Conservation (phyloP, 2,797 vertebrate species). For the Leptodactylus fallax region DNA sequence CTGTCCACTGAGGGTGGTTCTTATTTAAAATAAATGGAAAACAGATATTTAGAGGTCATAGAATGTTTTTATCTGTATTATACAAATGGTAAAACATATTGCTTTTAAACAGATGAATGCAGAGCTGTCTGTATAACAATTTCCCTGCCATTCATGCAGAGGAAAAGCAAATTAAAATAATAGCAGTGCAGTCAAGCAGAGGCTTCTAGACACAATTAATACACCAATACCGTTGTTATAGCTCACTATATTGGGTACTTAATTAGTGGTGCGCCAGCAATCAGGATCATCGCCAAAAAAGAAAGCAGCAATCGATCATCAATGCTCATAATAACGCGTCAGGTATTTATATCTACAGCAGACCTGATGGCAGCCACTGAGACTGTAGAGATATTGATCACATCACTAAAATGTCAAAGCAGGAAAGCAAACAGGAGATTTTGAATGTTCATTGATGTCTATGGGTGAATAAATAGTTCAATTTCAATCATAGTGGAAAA, state of each 20-base stretch:
- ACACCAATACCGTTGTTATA: constrained; percentile 43
- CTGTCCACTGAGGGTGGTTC: neutral
- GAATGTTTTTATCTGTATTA: neutral
- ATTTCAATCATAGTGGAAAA: neutral
- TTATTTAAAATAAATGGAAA: neutral
- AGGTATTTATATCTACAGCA: constrained; percentile 43
- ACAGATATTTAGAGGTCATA: neutral
- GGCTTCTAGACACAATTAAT: constrained; percentile 45
- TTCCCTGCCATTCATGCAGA: constrained; percentile 30
- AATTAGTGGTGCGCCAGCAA: constrained; percentile 59
- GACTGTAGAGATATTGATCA: constrained; percentile 16
- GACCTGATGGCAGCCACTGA: neutral
- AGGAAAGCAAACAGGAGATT: constrained; percentile 6
- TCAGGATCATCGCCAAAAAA: constrained; percentile 56
- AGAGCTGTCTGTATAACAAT: constrained; percentile 25
- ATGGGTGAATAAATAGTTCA: neutral
- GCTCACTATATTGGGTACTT: constrained; percentile 53
- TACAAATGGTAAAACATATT: constrained; percentile 13
- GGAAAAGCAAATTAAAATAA: constrained; percentile 33
- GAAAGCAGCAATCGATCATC: constrained; percentile 46
- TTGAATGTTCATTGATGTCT: neutral
- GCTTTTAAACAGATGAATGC: constrained; percentile 31
- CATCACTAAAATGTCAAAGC: constrained; percentile 4
- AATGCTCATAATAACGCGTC: constrained; percentile 36
- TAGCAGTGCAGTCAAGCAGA: constrained; percentile 44